A percentile compares a stretch with the other conserved stretches of the same genome.
Conservation (phyloP, 2,888 invertebrate species). For the Athalia circularis region DNA sequence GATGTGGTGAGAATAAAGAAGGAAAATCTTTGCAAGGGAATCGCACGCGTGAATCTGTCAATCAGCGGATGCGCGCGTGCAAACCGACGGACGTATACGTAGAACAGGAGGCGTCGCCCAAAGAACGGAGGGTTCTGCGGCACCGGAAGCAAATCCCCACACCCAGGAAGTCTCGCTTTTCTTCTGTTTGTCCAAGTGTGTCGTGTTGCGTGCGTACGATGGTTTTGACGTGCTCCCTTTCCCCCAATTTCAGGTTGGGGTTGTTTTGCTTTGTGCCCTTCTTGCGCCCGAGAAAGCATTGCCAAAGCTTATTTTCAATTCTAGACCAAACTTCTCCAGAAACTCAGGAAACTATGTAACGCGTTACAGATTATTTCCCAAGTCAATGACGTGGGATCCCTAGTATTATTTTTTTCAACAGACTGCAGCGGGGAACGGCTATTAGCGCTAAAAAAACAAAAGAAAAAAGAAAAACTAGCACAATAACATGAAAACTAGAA, state of each 20-base stretch:
- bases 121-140: slow-evolving; percentile 19
- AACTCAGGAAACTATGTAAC: slow-evolving; percentile 14
- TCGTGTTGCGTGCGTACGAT: slow-evolving; percentile 41
- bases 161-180: slow-evolving; percentile 62
- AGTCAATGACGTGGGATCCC: slow-evolving; percentile 21
- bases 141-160: slow-evolving; percentile 40
- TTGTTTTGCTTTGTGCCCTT: slow-evolving; percentile 40
- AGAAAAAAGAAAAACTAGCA: not conserved
- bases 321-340: not conserved
- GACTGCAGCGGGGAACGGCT: not conserved
- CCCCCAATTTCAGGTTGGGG: slow-evolving; percentile 1
- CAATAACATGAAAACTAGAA: slow-evolving; percentile 7
- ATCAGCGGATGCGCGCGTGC: slow-evolving; percentile 28
- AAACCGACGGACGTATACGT: not conserved
- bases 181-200: slow-evolving; percentile 64
- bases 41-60: slow-evolving; percentile 40
- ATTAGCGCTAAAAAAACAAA: slow-evolving; percentile 14
- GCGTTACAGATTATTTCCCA: slow-evolving; percentile 26
- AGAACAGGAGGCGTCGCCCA: slow-evolving; percentile 17
- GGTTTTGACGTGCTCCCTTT: slow-evolving; percentile 23
- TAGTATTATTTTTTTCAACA: slow-evolving; percentile 8
- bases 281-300: not conserved
- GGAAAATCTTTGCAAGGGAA: slow-evolving; percentile 10
- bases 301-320: slow-evolving; percentile 19
- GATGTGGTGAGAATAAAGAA: not conserved